A percentile compares a stretch with the other conserved stretches of the same genome.
Conservation (phyloP, 2,797 vertebrate species). For the Chrosomus eos region DNA sequence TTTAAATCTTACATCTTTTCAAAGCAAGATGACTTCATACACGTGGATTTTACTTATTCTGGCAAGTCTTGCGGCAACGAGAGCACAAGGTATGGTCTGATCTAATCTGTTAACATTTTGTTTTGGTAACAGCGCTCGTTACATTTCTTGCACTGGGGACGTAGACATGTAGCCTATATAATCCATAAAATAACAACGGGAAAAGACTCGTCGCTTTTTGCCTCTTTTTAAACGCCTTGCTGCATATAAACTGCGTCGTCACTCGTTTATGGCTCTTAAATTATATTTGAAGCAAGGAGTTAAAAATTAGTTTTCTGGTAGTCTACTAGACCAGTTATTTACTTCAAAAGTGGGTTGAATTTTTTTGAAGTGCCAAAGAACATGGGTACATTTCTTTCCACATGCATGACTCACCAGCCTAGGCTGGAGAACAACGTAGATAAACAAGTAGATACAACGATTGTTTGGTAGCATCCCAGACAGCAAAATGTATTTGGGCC, state of each 20-base stretch:
- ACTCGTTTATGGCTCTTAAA: background rate
- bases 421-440: background rate
- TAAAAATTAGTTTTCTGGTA: too few species aligned
- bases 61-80: conserved; percentile 47
- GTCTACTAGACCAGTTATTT: background rate
- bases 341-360: background rate
- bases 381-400: background rate
- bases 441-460: too few species aligned
- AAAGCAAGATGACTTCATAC: conserved; percentile 53
- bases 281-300: background rate
- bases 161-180: too few species aligned
- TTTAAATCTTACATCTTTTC: background rate
- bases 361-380: background rate
- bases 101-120: background rate
- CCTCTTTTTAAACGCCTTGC: background rate
- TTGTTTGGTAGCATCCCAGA: background rate
- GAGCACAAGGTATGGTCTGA: conserved; percentile 55
- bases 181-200: background rate
- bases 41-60: conserved; percentile 60
- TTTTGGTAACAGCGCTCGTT: conserved; percentile 13
- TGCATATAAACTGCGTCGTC: background rate
- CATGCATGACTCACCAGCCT: conserved; percentile 23
- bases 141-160: background rate
- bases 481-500: too few species aligned
- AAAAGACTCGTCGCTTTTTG: background rate